phyloP scores from a whole-genome alignment of 2,113 vertebrate species.

The Lampris incognitus region DNA sequence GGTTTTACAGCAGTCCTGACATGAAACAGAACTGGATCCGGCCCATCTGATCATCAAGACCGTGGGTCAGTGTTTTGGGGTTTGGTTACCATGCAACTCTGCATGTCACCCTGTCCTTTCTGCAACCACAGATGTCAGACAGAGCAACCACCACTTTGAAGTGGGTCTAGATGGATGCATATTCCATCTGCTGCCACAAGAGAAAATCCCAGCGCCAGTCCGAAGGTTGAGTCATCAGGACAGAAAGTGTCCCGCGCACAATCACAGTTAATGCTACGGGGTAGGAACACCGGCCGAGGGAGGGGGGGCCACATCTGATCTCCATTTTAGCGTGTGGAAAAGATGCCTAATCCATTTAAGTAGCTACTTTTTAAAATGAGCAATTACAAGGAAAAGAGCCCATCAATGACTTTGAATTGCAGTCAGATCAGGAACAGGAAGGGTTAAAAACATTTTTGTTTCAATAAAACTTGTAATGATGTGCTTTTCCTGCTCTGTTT shows the following conservation, averaged over 20 bases:
- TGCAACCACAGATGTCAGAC: slow-evolving; percentile 45
- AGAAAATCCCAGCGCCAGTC: slow-evolving; percentile 41
- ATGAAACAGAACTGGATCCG: slow-evolving; percentile 2
- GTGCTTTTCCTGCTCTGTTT: slow-evolving; percentile 23
- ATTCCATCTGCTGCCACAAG: slow-evolving; percentile 48
- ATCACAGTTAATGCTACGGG: slow-evolving; percentile 19
- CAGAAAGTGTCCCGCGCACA: slow-evolving; percentile 50
- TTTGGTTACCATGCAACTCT: slow-evolving; percentile 29
- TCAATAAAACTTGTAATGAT: slow-evolving; percentile 1
- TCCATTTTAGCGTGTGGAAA: slow-evolving; percentile 60
- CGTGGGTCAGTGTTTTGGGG: slow-evolving; percentile 40
- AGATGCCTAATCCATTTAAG: slow-evolving; percentile 29
- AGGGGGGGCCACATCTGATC: slow-evolving; percentile 64
- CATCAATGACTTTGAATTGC: too few relatives aligned
- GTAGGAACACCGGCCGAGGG: slow-evolving; percentile 27
- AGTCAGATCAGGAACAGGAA: background rate
- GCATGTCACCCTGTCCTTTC: slow-evolving; percentile 46
- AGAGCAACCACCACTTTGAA: slow-evolving; percentile 59
- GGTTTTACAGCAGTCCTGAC: background rate
- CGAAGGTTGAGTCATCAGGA: slow-evolving; percentile 55
- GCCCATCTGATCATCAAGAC: slow-evolving; percentile 38
- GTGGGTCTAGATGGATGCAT: slow-evolving; percentile 50
- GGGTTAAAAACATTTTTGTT: slow-evolving; percentile 18
- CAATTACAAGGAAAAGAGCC: too few relatives aligned
- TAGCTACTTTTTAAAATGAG: slow-evolving; percentile 28